Evolutionary conservation across 1,140 invertebrate genomes (phyloP).

Genomic region (Ceratosolen solmsi): DNA sequence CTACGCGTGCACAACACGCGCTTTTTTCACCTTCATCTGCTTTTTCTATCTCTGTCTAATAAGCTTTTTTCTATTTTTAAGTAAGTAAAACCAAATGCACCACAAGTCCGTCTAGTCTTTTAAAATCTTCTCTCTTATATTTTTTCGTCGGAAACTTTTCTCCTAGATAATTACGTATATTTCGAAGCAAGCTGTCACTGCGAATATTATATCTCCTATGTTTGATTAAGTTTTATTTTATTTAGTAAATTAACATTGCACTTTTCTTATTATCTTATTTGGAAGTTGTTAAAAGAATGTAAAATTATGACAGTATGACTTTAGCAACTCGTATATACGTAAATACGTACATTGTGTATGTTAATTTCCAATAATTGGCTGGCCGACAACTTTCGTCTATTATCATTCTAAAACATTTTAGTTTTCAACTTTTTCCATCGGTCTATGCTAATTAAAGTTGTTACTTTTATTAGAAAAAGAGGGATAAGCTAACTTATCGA

Average conservation of each 20-base stretch:
- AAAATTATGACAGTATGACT: neutral
- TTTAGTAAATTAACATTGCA: neutral
- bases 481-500: too few relatives aligned
- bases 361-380: conserved; percentile 4
- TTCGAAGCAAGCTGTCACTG: neutral
- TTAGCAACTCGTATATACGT: neutral
- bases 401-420: neutral
- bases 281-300: neutral
- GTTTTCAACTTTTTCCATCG: neutral
- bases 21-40: too few relatives aligned
- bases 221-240: neutral
- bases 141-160: neutral
- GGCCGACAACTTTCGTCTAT: neutral
- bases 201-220: neutral
- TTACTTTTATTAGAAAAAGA: neutral
- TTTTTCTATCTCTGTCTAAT: neutral
- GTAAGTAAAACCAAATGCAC: neutral
- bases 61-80: neutral
- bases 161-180: neutral
- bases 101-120: neutral
- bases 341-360: too few relatives aligned
- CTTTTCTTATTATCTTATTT: neutral
- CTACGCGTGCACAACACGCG: too few relatives aligned
- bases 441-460: neutral
- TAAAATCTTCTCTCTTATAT: neutral